These are phyloP conservation scores for Stomorhina lunata DNA, from an alignment of 2,888 invertebrate genomes.

Conservation along the genomic window DNA sequence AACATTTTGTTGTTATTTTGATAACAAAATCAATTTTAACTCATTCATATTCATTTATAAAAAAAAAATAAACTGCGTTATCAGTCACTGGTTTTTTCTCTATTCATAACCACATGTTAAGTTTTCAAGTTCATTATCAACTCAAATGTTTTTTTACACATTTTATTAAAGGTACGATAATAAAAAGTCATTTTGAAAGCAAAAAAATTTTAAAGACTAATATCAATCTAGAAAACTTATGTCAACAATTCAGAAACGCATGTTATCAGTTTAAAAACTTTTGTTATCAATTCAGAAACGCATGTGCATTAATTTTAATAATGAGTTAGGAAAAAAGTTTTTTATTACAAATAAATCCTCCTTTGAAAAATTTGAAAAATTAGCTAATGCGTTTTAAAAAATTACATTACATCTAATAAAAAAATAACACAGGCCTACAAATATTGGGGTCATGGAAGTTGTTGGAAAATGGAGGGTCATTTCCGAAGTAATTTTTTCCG, in stretches of 20 bases:
- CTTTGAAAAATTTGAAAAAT: too few species aligned
- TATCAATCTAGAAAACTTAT: too few species aligned
- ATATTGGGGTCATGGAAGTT: too few species aligned
- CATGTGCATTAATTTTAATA: conserved; percentile 45
- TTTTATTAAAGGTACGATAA: background rate
- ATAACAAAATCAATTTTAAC: background rate
- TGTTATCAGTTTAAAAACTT: too few species aligned
- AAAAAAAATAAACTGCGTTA: conserved; percentile 25
- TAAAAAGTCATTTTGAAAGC: background rate
- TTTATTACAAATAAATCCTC: too few species aligned
- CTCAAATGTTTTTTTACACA: conserved; percentile 1
- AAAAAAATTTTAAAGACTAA: too few species aligned
- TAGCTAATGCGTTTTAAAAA: too few species aligned
- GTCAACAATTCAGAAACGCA: too few species aligned
- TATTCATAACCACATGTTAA: background rate
- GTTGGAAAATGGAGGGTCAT: too few species aligned
- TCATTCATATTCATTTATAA: conserved; percentile 3
- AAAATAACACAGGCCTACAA: too few species aligned
- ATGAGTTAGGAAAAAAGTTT: background rate
- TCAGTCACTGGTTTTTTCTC: background rate
- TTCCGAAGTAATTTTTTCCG: too few species aligned
- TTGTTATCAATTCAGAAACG: conserved; percentile 46
- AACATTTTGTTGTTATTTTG: background rate
- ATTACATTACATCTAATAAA: too few species aligned
- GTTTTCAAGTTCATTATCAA: conserved; percentile 56